A percentile compares a stretch with the other conserved stretches of the same genome.
phyloP scores from a whole-genome alignment of 2,888 invertebrate genomes.

The Hemaris fuciformis region DNA sequence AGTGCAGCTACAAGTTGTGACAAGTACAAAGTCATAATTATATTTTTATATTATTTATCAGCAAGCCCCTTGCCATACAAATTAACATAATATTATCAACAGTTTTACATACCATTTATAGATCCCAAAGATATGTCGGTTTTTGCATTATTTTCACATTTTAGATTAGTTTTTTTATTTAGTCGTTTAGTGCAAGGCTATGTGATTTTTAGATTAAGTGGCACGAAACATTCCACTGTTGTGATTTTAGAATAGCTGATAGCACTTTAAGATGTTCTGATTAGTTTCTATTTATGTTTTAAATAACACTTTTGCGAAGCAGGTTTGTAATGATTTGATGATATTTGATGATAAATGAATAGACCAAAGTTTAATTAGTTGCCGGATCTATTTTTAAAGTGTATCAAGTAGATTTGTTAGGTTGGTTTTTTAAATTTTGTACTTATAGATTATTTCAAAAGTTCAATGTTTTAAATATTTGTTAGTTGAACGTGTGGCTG shows the following conservation, averaged over 20 bases:
- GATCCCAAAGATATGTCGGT: conserved; percentile 65
- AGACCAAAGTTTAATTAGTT: conserved; percentile 48
- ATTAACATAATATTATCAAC: conserved; percentile 20
- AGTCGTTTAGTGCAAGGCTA: conserved; percentile 57
- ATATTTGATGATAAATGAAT: conserved; percentile 34
- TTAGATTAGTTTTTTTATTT: conserved; percentile 36
- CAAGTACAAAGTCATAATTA: conserved; percentile 5
- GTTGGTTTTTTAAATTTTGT: conserved; percentile 45
- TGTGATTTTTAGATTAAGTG: conserved; percentile 74
- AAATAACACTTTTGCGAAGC: conserved; percentile 28
- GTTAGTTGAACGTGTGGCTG: conserved; percentile 49
- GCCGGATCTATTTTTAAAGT: conserved; percentile 27
- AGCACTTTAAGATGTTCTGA: conserved; percentile 42
- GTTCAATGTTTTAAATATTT: conserved; percentile 46
- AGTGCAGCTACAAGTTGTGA: background rate
- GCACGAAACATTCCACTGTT: conserved; percentile 75
- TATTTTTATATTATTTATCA: background rate
- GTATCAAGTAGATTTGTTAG: conserved; percentile 24
- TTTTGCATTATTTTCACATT: conserved; percentile 44
- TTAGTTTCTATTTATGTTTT: conserved; percentile 16
- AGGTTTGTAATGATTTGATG: conserved; percentile 36
- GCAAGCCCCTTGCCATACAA: conserved; percentile 36
- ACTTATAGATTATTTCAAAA: conserved; percentile 31
- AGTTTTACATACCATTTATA: conserved; percentile 38
- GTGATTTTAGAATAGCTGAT: conserved; percentile 70